Evolutionary conservation across 2,888 invertebrate genomes (phyloP).

Genomic region (Plebejus argus): DNA sequence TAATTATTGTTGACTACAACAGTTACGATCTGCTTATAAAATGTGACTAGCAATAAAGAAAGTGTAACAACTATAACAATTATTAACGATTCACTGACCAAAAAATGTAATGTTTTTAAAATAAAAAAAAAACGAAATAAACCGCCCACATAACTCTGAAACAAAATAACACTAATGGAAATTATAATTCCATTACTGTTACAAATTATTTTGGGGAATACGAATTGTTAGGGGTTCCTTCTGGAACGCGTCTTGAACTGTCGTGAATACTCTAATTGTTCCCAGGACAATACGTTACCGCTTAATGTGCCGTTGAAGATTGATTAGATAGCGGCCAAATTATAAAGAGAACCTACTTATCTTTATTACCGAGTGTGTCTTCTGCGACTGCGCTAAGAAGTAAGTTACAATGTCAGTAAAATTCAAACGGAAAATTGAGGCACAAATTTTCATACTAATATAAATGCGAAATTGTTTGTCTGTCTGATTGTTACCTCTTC

Average conservation of each 20-base stretch:
- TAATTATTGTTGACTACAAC: neutral
- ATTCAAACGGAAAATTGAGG: too few relatives aligned
- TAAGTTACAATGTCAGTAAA: neutral
- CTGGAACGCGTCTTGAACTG: constrained; percentile 26
- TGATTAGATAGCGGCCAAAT: constrained; percentile 20
- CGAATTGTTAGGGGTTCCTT: constrained; percentile 18
- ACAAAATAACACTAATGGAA: constrained; percentile 16
- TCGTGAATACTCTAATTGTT: constrained; percentile 31
- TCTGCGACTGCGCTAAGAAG: neutral
- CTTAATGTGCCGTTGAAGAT: constrained; percentile 29
- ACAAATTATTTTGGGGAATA: constrained; percentile 15
- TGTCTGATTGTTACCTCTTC: too few relatives aligned
- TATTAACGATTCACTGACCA: too few relatives aligned
- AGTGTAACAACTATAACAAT: neutral
- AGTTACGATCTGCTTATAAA: neutral
- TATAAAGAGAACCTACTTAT: constrained; percentile 22
- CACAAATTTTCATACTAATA: too few relatives aligned
- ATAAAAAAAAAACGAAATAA: neutral
- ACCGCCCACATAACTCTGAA: neutral
- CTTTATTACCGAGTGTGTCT: neutral
- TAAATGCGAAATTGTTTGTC: too few relatives aligned
- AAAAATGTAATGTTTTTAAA: too few relatives aligned
- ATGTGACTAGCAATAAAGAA: neutral
- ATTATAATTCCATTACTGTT: constrained; percentile 3
- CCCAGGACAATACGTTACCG: constrained; percentile 30